phyloP scores from a whole-genome alignment of 2,797 vertebrate genomes.

The Chelon auratus region DNA sequence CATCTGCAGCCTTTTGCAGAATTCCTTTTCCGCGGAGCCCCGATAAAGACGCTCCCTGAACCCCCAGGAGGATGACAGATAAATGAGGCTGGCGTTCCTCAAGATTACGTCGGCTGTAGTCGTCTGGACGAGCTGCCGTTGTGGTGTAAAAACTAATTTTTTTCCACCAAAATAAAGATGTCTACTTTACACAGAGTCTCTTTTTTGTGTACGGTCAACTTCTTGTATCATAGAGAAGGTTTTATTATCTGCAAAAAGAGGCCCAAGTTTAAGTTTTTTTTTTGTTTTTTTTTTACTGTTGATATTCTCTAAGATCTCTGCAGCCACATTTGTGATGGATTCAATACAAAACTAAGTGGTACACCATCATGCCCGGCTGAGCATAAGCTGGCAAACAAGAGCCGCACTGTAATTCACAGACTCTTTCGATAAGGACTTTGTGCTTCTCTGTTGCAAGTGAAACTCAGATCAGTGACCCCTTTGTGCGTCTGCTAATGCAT shows the following conservation, averaged over 20 bases:
- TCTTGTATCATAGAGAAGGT: background rate
- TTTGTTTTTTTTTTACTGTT: constrained; percentile 5
- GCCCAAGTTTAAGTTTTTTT: background rate
- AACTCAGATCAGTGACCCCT: constrained; percentile 73
- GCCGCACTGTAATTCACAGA: constrained; percentile 48
- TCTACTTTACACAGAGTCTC: background rate
- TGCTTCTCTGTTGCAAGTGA: constrained; percentile 70
- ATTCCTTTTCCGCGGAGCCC: constrained; percentile 64
- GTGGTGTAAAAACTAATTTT: no score
- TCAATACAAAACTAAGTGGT: constrained; percentile 37
- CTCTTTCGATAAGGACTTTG: constrained; percentile 49
- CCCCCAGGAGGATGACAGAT: constrained; percentile 68
- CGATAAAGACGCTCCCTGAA: constrained; percentile 65
- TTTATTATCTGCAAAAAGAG: background rate
- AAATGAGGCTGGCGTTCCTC: constrained; percentile 70
- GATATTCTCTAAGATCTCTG: constrained; percentile 36
- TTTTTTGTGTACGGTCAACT: no score
- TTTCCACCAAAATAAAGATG: background rate
- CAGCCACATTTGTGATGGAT: constrained; percentile 17
- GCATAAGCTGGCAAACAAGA: constrained; percentile 53
- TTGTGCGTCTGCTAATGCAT: constrained; percentile 61
- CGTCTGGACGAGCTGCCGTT: constrained; percentile 1
- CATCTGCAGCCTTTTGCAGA: constrained; percentile 64
- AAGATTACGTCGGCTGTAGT: constrained; percentile 68
- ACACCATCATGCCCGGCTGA: constrained; percentile 47